Percentiles rank a stretch among this genome's conserved stretches.
Conservation (phyloP, 2,797 vertebrate genomes). For the Onychomys arenicola region DNA sequence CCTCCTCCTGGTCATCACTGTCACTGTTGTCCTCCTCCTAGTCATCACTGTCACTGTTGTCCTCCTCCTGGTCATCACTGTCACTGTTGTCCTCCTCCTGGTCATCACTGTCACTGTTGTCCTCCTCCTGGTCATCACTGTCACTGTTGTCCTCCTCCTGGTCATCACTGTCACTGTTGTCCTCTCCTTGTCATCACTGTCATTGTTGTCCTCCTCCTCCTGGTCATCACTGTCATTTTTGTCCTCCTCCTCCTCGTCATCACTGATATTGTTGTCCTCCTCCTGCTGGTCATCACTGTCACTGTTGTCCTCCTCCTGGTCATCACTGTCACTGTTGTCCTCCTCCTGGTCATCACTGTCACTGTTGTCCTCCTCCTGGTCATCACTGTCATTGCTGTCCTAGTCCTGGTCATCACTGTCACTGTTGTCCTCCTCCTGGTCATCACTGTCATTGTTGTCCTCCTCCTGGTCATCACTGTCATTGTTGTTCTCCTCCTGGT, state of each 20-base stretch:
- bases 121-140: background rate
- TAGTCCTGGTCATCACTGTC: background rate
- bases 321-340: background rate
- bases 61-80: background rate
- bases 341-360: background rate
- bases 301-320: too few species aligned
- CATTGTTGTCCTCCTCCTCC: background rate
- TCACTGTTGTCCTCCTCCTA: background rate
- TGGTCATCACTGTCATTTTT: background rate
- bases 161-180: too few species aligned
- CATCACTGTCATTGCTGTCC: too few species aligned
- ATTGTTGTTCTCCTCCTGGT: too few species aligned
- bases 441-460: background rate
- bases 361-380: background rate
- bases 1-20: background rate
- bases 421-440: background rate
- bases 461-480: too few species aligned
- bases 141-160: background rate
- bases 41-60: too few species aligned
- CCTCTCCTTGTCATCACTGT: background rate
- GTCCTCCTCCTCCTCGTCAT: background rate
- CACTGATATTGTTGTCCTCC: background rate
- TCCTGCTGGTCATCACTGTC: too few species aligned
- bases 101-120: too few species aligned
- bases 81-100: background rate